Percentiles rank a stretch among this genome's conserved stretches.
Evolutionary conservation across 2,113 vertebrate genomes (phyloP).

Genomic region (Actinemys pallida): DNA sequence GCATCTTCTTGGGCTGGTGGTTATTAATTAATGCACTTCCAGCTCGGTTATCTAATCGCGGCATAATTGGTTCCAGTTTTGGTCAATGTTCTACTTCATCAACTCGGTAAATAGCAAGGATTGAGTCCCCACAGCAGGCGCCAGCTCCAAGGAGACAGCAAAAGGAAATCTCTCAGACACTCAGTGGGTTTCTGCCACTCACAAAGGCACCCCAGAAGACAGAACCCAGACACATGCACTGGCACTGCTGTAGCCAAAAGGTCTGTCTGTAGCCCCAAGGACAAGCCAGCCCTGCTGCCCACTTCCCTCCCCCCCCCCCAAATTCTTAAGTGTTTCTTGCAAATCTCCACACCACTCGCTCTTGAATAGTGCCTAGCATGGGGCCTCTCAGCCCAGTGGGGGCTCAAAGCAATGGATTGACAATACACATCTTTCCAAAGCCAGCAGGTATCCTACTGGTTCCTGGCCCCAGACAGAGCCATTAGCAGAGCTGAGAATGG

Average conservation of each 20-base stretch:
- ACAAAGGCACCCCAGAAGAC: neutral
- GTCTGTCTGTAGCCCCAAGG: neutral
- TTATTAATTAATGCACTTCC: constrained; percentile 64
- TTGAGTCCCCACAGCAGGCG: rapidly evolving
- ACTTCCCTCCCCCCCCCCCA: neutral
- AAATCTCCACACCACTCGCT: neutral
- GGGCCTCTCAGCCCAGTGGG: neutral
- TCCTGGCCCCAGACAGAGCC: neutral
- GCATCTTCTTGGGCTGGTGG: constrained; percentile 47
- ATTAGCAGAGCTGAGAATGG: neutral
- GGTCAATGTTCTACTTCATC: constrained; percentile 48
- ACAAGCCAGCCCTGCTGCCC: neutral
- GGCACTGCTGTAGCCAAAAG: neutral
- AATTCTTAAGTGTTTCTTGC: neutral
- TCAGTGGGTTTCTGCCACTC: neutral
- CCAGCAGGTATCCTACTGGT: constrained; percentile 38
- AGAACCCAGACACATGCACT: neutral
- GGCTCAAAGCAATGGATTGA: neutral
- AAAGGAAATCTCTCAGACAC: rapidly evolving
- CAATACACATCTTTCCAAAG: neutral
- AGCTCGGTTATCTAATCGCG: constrained; percentile 59
- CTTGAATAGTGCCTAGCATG: neutral
- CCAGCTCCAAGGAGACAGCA: rapidly evolving
- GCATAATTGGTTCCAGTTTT: constrained; percentile 47
- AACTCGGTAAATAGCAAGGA: neutral